phyloP scores from a whole-genome alignment of 2,888 invertebrate genomes.

The Agriopis leucophaearia region DNA sequence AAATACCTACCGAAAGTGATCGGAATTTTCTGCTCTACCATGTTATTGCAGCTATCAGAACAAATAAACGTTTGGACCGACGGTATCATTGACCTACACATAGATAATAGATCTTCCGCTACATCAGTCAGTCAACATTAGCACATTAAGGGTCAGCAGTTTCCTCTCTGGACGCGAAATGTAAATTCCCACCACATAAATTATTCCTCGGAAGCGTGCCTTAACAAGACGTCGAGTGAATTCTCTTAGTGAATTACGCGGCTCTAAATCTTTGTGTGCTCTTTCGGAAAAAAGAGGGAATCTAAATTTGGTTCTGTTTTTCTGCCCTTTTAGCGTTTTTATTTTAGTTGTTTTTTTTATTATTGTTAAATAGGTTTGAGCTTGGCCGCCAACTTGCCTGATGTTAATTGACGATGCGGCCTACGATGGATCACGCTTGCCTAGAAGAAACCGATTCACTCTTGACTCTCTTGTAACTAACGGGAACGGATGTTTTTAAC shows the following conservation, averaged over 20 bases:
- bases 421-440: no score
- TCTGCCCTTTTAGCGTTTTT: constrained; percentile 1
- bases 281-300: constrained; percentile 41
- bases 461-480: no score
- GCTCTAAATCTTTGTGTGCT: constrained; percentile 47
- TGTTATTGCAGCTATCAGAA: no score
- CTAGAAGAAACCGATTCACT: no score
- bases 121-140: constrained; percentile 32
- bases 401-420: no score
- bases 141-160: constrained; percentile 34
- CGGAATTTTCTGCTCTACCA: no score
- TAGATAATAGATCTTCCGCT: constrained; percentile 10
- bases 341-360: background rate
- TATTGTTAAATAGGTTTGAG: background rate
- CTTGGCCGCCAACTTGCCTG: no score
- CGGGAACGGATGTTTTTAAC: no score
- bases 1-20: no score
- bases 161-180: constrained; percentile 35
- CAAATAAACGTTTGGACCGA: no score
- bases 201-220: constrained; percentile 40
- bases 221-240: constrained; percentile 48
- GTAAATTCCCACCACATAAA: constrained; percentile 44
- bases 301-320: constrained; percentile 18
- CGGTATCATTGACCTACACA: background rate
- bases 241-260: constrained; percentile 44